Base-by-base conservation (phyloP, 2,113 vertebrate genomes). In the Podarcis raffonei region DNA sequence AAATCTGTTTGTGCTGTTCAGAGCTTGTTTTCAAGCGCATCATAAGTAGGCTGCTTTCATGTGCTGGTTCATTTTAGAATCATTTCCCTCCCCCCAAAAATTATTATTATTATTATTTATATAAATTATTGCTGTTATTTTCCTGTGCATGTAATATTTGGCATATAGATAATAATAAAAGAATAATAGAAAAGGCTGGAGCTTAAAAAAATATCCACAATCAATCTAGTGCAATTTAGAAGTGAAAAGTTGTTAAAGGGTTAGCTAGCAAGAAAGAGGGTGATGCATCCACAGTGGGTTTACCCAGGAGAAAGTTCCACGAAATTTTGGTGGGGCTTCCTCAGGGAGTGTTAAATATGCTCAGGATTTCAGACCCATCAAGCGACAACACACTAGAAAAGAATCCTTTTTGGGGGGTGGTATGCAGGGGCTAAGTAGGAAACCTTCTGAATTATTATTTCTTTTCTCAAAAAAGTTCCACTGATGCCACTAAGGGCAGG, bases 211-310 rank as follows among this genome's bases (percentile, higher is more conserved):
- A 68, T n/a, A 62, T 72, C 84, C 86, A 75, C 76, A 37, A 59
- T 39, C 80, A 25, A 16, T 84, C 92, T 93, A 95, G 94, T 95
- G 95, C 94, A 95, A 96, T 94, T 93, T 48, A 92, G 87, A 91
- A 68, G 4, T 0, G 65, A 4, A 78, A 79, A 30, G 5, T 1
- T 0, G 4, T 37, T 18, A 77, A 3, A 57, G 57, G 32, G 11
- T 37, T 57, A 57, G 72, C 18, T 2, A 42, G 30, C 72, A 27
- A 42, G 22, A 13, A 30, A 9, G 22, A 42, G 1, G 18, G 53
- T 37, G 1, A 62, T 1, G n/a, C 16, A 4, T 23, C 23, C 0
- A 18, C 3, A 37, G 25, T 3, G 5, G 8, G 42, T 37, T 72
- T 11, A 39, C 15, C 23, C 37, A 25, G 53, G 65, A 15, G 9